These are phyloP conservation scores for Chloromyia formosa DNA, from an alignment of 2,888 invertebrate species.

Conservation along the genomic window DNA sequence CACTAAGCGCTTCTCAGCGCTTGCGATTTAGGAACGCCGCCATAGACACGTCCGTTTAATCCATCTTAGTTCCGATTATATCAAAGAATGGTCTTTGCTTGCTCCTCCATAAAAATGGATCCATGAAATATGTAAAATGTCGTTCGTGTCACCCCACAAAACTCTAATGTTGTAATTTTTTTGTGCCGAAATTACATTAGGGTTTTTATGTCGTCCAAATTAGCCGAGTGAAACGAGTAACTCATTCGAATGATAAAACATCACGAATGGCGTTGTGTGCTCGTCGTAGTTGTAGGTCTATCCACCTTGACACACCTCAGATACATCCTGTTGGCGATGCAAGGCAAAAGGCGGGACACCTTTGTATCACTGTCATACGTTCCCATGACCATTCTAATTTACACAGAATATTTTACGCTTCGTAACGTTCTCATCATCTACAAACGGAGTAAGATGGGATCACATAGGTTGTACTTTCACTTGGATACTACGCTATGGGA, in stretches of 20 bases:
- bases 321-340: too few relatives aligned
- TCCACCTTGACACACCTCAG: neutral
- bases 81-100: neutral
- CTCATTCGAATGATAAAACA: conserved; percentile 26
- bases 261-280: neutral
- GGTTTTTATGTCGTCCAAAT: conserved; percentile 31
- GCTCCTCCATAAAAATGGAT: neutral
- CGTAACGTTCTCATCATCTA: conserved; percentile 38
- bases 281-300: neutral
- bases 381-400: conserved; percentile 44
- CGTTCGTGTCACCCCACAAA: neutral
- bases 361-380: conserved; percentile 29
- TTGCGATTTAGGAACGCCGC: too few relatives aligned
- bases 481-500: neutral
- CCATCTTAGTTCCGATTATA: too few relatives aligned
- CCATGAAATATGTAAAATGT: neutral
- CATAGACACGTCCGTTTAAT: too few relatives aligned
- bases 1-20: too few relatives aligned
- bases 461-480: neutral
- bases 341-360: neutral
- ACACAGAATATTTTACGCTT: conserved; percentile 48
- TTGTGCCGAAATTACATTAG: conserved; percentile 16
- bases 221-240: conserved; percentile 17
- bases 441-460: neutral
- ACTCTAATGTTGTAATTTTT: neutral